A percentile compares a stretch with the other conserved stretches of the same genome.
Conservation (phyloP, 2,888 invertebrate species). For the Tenthredo scrophulariae region DNA sequence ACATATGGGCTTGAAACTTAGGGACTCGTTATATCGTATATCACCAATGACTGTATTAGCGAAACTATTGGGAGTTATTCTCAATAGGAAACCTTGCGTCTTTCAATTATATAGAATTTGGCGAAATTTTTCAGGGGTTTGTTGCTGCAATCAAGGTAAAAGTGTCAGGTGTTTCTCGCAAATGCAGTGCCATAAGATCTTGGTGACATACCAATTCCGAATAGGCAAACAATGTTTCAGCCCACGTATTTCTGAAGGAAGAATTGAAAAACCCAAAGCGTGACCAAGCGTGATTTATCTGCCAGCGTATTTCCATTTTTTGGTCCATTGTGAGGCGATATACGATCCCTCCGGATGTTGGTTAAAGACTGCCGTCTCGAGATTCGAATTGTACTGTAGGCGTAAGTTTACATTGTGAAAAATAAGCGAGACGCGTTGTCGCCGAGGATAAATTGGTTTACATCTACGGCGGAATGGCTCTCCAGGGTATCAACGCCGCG, state of each 20-base stretch:
- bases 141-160: too few species aligned
- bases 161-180: too few species aligned
- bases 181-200: too few species aligned
- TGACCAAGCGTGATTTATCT: neutral
- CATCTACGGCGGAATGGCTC: slow-evolving; percentile 62
- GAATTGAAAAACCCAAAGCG: neutral
- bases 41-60: neutral
- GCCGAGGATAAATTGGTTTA: slow-evolving; percentile 62
- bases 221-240: neutral
- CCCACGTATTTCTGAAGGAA: neutral
- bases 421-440: slow-evolving; percentile 52
- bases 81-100: neutral
- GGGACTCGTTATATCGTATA: slow-evolving; percentile 3
- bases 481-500: slow-evolving; percentile 59
- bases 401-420: slow-evolving; percentile 35
- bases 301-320: neutral
- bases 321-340: neutral
- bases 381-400: slow-evolving; percentile 27
- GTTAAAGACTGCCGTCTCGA: neutral
- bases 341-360: neutral
- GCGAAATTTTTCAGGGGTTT: neutral
- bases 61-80: neutral
- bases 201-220: too few species aligned
- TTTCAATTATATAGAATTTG: neutral
- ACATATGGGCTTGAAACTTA: neutral